A percentile compares a stretch with the other conserved stretches of the same genome.
Conservation (phyloP, 2,797 vertebrate species). For the Sitta carolinensis region DNA sequence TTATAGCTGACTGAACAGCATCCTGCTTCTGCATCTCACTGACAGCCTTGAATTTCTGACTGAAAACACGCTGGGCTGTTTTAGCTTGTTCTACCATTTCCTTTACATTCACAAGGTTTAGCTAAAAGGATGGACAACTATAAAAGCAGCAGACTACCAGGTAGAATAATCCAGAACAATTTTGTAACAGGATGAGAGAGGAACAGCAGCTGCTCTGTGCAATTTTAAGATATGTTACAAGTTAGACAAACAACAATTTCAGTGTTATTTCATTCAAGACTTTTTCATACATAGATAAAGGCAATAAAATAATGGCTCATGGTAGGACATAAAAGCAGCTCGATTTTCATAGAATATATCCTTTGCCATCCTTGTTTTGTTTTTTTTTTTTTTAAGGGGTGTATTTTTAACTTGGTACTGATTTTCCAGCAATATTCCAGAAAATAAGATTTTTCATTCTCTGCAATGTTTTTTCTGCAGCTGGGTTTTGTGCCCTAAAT, state of each 20-base stretch:
- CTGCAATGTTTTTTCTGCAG: neutral
- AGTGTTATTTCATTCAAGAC: neutral
- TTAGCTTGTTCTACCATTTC: neutral
- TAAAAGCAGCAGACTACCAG: neutral
- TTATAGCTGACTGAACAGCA: constrained; percentile 4
- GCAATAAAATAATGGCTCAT: neutral
- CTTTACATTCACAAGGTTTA: neutral
- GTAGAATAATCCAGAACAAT: neutral
- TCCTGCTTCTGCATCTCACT: neutral
- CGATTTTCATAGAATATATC: neutral
- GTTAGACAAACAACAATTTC: neutral
- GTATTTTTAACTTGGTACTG: neutral
- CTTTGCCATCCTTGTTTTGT: neutral
- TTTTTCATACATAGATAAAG: neutral
- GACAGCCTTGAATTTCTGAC: neutral
- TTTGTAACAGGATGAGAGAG: neutral
- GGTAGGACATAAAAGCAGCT: neutral
- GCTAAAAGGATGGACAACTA: neutral
- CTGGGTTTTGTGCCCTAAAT: neutral
- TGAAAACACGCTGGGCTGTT: neutral
- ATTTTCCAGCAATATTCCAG: neutral
- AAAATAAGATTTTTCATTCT: neutral
- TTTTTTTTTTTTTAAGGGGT: neutral
- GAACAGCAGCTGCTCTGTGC: neutral
- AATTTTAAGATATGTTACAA: neutral